Base-by-base conservation (phyloP, 2,888 invertebrate species). In the Sinelater perroti region DNA sequence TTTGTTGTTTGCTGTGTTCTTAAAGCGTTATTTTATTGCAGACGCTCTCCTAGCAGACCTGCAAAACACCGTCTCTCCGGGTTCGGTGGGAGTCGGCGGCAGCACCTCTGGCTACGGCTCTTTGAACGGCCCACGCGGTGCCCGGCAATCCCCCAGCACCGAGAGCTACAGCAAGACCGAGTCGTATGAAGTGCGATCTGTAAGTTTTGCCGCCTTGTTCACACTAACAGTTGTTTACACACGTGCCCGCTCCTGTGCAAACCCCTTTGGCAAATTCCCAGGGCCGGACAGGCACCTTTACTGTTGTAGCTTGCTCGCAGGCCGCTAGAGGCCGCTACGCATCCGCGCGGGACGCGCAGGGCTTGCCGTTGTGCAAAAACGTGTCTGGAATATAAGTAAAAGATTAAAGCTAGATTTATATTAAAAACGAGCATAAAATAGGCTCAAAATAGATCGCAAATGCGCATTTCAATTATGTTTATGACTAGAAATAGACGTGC, bases 31-130 rank as follows among this genome's bases (percentile, higher is more conserved):
- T n/a, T n/a, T n/a, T n/a, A n/a, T n/a, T n/a, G n/a, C 84, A 97
- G 97, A 97, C 85, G 96, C 97, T 61, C 83, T 97, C 66, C 85
- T 97, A 73, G 96, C 96, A 56, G 97, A 97, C 77, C 85, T 97
- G 56, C 97, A 97, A 80, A 95, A 95, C 72, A 97, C 97, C 6
- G 92, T 95, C 67, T 90, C 93, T 6, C 73, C 75, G 3, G 75
- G 77, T 10, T 70, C 75, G 38, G 71, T 74, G 33, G 78, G 76
- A 67, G 78, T 79, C 13, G 74, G 75, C 44, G 69, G 73, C 30
- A 77, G 73, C 53, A 83, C 85, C 3, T 85, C 87, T 1, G 89
- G 89, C 18, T 92, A 92, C 72, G 92, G 91, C n/a, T 91, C 91
- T 38, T 83, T 91, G 61, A 90, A 90, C 72, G 88, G 88, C 0